phyloP scores from a whole-genome alignment of 2,888 invertebrate genomes.

The Platycnemis pennipes region DNA sequence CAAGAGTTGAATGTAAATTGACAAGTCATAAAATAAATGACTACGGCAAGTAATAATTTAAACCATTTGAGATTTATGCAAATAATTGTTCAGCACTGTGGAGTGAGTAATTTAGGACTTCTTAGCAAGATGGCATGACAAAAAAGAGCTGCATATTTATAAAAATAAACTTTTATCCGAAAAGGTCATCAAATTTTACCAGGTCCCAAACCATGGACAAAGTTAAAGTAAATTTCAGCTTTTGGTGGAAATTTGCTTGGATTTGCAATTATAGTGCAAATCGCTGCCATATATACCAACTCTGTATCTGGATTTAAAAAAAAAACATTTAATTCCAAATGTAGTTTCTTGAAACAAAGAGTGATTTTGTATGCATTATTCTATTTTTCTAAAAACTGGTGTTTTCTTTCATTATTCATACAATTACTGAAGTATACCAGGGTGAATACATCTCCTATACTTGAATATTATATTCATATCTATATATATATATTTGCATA shows the following conservation, averaged over 20 bases:
- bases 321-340: not conserved
- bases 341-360: conserved; percentile 37
- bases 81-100: not conserved
- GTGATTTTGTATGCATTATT: not conserved
- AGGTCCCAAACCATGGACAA: conserved; percentile 39
- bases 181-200: not conserved
- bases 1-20: too few relatives aligned
- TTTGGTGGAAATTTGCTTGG: not conserved
- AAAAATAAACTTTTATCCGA: conserved; percentile 13
- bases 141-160: conserved; percentile 9
- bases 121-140: conserved; percentile 26
- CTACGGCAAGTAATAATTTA: too few relatives aligned
- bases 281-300: not conserved
- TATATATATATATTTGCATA: conserved; percentile 50
- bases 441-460: conserved; percentile 8
- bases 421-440: conserved; percentile 39
- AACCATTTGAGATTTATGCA: not conserved
- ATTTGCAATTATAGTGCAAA: not conserved
- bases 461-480: conserved; percentile 46
- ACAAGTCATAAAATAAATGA: too few relatives aligned
- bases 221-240: not conserved
- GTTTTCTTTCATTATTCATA: not conserved
- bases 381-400: not conserved
- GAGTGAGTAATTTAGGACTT: not conserved
- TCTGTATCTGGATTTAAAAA: not conserved